Percentiles rank a stretch among this genome's conserved stretches.
Evolutionary conservation across 2,113 vertebrate genomes (phyloP).

Genomic region (Myiopsitta monachus): DNA sequence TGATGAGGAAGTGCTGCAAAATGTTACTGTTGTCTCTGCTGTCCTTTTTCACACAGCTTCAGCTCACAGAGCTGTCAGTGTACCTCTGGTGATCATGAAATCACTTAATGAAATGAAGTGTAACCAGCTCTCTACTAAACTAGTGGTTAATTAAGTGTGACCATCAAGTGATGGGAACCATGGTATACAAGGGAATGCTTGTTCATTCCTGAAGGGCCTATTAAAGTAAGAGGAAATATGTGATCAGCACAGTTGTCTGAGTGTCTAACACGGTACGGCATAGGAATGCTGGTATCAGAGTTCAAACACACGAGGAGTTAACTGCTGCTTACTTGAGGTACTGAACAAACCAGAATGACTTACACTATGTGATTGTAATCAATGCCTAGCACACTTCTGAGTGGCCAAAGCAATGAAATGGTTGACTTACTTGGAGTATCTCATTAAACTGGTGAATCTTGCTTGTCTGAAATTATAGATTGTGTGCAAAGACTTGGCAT

Average conservation of each 20-base stretch:
- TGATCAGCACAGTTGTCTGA: constrained; percentile 54
- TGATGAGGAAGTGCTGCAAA: constrained; percentile 29
- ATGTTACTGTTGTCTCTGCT: constrained; percentile 41
- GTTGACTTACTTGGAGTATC: neutral
- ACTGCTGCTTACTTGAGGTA: constrained; percentile 1
- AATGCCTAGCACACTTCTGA: neutral
- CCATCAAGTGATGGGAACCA: constrained; percentile 57
- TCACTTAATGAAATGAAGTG: constrained; percentile 69
- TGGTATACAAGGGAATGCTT: constrained; percentile 60
- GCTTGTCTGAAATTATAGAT: neutral
- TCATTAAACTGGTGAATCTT: neutral
- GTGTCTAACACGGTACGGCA: neutral
- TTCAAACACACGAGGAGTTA: constrained; percentile 7
- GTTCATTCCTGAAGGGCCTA: constrained; percentile 60
- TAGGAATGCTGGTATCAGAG: constrained; percentile 5
- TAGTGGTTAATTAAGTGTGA: constrained; percentile 63
- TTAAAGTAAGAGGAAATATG: constrained; percentile 61
- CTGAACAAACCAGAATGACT: constrained; percentile 22
- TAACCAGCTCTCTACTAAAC: constrained; percentile 46
- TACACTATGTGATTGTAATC: neutral
- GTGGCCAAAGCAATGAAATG: neutral
- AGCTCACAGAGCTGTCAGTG: constrained; percentile 58
- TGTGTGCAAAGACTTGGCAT: neutral
- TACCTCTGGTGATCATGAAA: constrained; percentile 58
- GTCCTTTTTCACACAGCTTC: constrained; percentile 4